phyloP scores from a whole-genome alignment of 2,113 vertebrate genomes.

The Macrotus californicus region DNA sequence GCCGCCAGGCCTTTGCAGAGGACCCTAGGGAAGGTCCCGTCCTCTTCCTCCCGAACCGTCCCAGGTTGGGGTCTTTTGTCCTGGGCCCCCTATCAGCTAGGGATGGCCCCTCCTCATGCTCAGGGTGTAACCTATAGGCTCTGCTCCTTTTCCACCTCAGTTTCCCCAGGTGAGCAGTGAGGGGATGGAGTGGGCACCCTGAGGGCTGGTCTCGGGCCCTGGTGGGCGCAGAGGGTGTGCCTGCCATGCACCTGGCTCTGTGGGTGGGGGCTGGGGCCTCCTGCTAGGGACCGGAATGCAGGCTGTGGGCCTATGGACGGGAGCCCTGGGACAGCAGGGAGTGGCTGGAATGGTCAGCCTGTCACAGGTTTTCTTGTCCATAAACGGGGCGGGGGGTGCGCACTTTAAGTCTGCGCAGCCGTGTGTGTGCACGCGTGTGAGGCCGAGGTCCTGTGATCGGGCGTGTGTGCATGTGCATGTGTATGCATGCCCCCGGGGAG shows the following conservation, averaged over 20 bases:
- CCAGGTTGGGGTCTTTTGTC: not conserved
- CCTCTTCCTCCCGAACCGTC: accelerated
- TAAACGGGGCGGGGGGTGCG: not conserved
- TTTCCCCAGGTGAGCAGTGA: not conserved
- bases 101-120: not conserved
- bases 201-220: accelerated
- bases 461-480: not conserved
- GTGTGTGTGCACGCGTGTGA: accelerated
- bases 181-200: too few species aligned
- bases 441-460: not conserved
- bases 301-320: not conserved
- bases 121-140: not conserved
- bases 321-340: not conserved
- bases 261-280: not conserved
- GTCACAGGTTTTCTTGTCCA: not conserved
- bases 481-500: not conserved
- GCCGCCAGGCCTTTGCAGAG: not conserved
- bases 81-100: not conserved
- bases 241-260: not conserved
- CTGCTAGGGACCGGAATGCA: not conserved
- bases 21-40: not conserved
- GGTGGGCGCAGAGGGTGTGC: not conserved
- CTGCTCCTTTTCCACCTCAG: not conserved
- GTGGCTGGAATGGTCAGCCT: not conserved
- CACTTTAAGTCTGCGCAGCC: not conserved